phyloP scores from a whole-genome alignment of 2,888 invertebrate genomes.

The Cantharis rufa region DNA sequence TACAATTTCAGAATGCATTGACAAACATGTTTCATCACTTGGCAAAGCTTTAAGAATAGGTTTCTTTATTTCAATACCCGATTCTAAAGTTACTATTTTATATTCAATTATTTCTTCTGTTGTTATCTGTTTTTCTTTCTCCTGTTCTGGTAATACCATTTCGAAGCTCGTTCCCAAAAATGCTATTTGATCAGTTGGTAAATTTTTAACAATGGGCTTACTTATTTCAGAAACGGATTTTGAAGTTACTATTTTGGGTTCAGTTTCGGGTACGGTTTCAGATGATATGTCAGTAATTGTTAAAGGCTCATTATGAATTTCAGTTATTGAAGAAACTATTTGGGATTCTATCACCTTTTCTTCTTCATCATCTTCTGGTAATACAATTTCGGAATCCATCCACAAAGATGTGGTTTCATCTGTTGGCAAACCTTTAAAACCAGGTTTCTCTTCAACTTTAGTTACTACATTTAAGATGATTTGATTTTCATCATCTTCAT shows the following conservation, averaged over 20 bases:
- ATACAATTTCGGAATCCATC: constrained; percentile 19
- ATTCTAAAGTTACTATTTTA: background rate
- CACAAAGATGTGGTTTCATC: constrained; percentile 13
- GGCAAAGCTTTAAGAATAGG: too few species aligned
- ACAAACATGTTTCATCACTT: too few species aligned
- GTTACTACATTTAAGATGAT: too few species aligned
- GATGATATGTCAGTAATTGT: constrained; percentile 28
- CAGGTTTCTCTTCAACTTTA: background rate
- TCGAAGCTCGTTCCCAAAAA: too few species aligned
- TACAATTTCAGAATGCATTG: too few species aligned
- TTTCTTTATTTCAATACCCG: background rate
- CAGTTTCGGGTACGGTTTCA: background rate
- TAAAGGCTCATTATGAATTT: constrained; percentile 22
- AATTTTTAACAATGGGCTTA: background rate
- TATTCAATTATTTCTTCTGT: background rate
- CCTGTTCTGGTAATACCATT: background rate
- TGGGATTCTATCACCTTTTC: background rate
- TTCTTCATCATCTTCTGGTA: constrained; percentile 17
- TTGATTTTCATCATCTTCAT: background rate
- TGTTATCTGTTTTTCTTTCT: background rate
- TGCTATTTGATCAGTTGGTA: constrained; percentile 1
- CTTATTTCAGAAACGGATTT: background rate
- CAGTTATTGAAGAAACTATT: background rate
- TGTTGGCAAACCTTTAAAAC: constrained; percentile 20
- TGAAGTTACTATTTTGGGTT: background rate